These are phyloP conservation scores for Eupithecia subfuscata DNA, from an alignment of 2,888 invertebrate genomes.

Conservation along the genomic window DNA sequence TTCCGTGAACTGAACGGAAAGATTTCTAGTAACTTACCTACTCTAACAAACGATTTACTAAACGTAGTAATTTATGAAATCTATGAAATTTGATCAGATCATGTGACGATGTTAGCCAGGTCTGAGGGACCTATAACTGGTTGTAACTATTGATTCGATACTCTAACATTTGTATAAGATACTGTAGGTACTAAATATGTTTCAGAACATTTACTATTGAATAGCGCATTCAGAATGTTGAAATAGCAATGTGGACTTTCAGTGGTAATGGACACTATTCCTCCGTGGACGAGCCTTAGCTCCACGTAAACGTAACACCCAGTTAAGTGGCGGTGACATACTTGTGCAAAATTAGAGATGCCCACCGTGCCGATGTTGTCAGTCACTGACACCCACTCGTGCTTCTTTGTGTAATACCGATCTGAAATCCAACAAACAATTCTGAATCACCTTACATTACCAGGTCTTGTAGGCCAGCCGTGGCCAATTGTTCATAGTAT, in stretches of 20 bases:
- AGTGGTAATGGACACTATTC: no score
- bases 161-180: neutral
- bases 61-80: neutral
- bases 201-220: neutral
- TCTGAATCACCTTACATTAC: neutral
- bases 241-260: no score
- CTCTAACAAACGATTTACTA: neutral
- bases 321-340: slow-evolving; percentile 52
- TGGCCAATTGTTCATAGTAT: no score
- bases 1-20: neutral
- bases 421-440: slow-evolving; percentile 72
- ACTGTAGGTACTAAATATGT: no score
- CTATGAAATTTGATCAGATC: neutral
- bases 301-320: no score
- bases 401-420: slow-evolving; percentile 90
- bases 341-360: slow-evolving; percentile 93
- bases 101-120: neutral
- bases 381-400: slow-evolving; percentile 93
- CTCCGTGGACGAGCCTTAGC: no score
- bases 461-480: neutral
- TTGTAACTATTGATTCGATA: neutral
- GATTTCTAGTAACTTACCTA: neutral
- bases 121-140: neutral
- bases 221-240: neutral
- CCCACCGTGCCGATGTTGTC: slow-evolving; percentile 91